phyloP scores from a whole-genome alignment of 2,888 invertebrate species.

The Hyppa rectilinea region DNA sequence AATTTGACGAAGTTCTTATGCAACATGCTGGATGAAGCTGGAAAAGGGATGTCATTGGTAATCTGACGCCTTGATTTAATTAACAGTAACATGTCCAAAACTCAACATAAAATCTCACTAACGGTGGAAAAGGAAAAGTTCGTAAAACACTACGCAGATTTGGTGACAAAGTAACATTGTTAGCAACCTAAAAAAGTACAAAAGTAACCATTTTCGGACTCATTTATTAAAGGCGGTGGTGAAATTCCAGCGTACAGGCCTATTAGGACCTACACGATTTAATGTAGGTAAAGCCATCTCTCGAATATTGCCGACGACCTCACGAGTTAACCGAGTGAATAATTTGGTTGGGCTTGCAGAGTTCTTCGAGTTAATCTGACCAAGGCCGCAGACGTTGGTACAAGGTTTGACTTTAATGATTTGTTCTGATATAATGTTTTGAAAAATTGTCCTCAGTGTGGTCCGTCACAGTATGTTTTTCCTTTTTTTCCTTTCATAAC shows the following conservation, averaged over 20 bases:
- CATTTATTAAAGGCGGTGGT: slow-evolving; percentile 32
- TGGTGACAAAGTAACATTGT: slow-evolving; percentile 13
- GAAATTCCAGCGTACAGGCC: slow-evolving; percentile 52
- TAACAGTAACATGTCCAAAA: not conserved
- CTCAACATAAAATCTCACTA: not conserved
- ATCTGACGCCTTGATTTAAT: not conserved
- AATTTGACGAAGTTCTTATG: not conserved
- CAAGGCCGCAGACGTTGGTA: slow-evolving; percentile 2
- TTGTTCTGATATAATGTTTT: not conserved
- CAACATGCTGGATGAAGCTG: not conserved
- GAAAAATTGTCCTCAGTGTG: not conserved
- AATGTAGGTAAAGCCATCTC: slow-evolving; percentile 59
- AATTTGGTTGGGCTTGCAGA: slow-evolving; percentile 34
- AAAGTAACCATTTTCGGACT: slow-evolving; percentile 29
- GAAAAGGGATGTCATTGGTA: not conserved
- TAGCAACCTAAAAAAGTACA: slow-evolving; percentile 25
- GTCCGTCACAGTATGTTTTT: too few relatives aligned
- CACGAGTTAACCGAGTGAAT: slow-evolving; percentile 61
- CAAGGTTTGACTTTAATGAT: slow-evolving; percentile 1
- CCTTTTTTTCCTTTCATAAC: not conserved
- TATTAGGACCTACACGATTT: slow-evolving; percentile 60
- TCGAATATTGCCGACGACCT: slow-evolving; percentile 54
- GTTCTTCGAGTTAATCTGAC: slow-evolving; percentile 36
- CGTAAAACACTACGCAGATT: slow-evolving; percentile 5
- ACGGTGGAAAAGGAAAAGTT: not conserved